These are phyloP conservation scores for Betta splendens DNA, from an alignment of 2,797 vertebrate genomes.

Conservation along the genomic window DNA sequence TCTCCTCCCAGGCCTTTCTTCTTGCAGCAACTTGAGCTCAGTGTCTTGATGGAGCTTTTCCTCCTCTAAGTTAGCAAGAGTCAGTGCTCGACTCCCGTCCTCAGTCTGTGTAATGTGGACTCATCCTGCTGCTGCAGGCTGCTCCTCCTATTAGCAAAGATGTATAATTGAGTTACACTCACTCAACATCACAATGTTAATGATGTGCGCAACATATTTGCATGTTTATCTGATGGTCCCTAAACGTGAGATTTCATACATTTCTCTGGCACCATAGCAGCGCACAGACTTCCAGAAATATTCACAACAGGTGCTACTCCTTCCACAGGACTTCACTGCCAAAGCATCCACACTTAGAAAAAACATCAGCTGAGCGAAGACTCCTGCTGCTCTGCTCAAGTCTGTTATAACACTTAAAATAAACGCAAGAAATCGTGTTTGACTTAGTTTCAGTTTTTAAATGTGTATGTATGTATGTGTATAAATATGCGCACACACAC, in stretches of 20 bases:
- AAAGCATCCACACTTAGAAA: background rate
- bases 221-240: slow-evolving; percentile 21
- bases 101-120: slow-evolving; percentile 29
- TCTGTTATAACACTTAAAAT: too few relatives aligned
- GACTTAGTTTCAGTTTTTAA: too few relatives aligned
- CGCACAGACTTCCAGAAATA: slow-evolving; percentile 27
- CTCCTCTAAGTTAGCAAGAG: slow-evolving; percentile 44
- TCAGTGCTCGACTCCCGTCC: slow-evolving; percentile 41
- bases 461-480: too few relatives aligned
- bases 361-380: background rate
- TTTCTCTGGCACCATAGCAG: slow-evolving; percentile 1
- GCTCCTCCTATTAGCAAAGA: slow-evolving; percentile 35
- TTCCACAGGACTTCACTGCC: background rate
- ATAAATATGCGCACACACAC: too few relatives aligned
- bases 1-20: slow-evolving; percentile 15
- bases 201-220: slow-evolving; percentile 6
- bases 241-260: slow-evolving; percentile 14
- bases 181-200: background rate
- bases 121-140: slow-evolving; percentile 35
- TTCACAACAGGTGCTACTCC: slow-evolving; percentile 29
- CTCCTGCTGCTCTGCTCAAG: background rate
- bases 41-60: slow-evolving; percentile 39
- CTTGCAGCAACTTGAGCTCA: slow-evolving; percentile 36
- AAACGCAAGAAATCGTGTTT: too few relatives aligned
- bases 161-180: slow-evolving; percentile 19